Percentiles rank a stretch among this genome's conserved stretches.
These are phyloP conservation scores for Anolis apletophallus DNA, from an alignment of 2,797 vertebrate genomes.

Conservation along the genomic window DNA sequence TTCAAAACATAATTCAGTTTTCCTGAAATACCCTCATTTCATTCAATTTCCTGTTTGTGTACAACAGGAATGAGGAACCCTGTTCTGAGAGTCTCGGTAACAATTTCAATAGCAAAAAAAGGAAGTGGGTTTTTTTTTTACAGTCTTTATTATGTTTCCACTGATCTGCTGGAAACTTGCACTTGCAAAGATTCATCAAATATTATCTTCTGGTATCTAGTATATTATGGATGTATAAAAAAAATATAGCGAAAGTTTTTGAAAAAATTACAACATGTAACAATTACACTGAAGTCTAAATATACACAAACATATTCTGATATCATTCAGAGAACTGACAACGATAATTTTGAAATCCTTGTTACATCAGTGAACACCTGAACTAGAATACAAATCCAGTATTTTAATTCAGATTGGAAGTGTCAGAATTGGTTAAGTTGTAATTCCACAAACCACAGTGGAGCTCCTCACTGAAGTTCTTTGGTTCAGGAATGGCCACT, in stretches of 20 bases:
- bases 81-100: neutral
- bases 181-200: neutral
- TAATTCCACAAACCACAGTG: neutral
- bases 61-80: neutral
- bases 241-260: neutral
- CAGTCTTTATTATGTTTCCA: neutral
- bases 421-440: neutral
- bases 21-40: neutral
- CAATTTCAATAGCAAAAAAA: neutral
- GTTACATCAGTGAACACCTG: neutral
- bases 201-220: neutral
- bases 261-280: neutral
- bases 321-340: neutral
- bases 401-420: neutral
- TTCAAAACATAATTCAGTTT: no score
- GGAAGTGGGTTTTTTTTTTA: neutral
- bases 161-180: neutral
- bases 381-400: neutral
- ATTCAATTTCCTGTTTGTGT: neutral
- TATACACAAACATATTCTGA: neutral
- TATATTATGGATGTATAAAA: neutral
- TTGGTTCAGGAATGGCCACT: conserved; percentile 3
- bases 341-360: neutral
- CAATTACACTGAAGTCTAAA: neutral
- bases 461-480: neutral